Conservation (phyloP, 2,113 vertebrate species). For the Lophotis ruficrista region DNA sequence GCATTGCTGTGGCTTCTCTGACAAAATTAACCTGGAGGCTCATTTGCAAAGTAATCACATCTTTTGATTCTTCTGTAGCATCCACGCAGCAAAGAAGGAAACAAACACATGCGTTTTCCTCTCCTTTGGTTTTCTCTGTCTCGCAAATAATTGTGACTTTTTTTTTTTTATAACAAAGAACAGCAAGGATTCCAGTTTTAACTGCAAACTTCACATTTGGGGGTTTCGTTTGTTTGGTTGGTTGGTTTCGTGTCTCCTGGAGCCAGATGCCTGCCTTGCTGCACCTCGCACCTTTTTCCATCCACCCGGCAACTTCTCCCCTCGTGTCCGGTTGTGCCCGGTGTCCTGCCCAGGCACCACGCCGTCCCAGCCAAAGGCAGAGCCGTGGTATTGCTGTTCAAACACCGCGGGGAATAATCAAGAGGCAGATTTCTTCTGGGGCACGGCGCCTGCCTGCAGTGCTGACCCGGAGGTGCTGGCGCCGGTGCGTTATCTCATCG, state of each 20-base stretch:
- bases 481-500: accelerated
- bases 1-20: not conserved
- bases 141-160: not conserved
- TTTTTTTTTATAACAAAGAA: not conserved
- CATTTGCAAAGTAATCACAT: not conserved
- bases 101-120: accelerated
- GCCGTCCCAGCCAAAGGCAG: too few species aligned
- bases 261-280: not conserved
- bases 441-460: not conserved
- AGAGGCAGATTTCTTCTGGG: not conserved
- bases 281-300: not conserved
- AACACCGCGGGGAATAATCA: accelerated
- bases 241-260: not conserved
- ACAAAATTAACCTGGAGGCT: not conserved
- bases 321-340: accelerated
- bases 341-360: not conserved
- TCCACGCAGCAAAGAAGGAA: not conserved
- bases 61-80: not conserved
- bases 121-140: not conserved
- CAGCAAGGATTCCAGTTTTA: not conserved
- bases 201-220: not conserved
- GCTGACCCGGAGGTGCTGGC: accelerated
- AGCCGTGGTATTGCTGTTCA: not conserved
- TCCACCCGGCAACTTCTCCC: not conserved
- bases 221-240: not conserved